phyloP scores from a whole-genome alignment of 2,888 invertebrate genomes.

The Rotaria sp. region DNA sequence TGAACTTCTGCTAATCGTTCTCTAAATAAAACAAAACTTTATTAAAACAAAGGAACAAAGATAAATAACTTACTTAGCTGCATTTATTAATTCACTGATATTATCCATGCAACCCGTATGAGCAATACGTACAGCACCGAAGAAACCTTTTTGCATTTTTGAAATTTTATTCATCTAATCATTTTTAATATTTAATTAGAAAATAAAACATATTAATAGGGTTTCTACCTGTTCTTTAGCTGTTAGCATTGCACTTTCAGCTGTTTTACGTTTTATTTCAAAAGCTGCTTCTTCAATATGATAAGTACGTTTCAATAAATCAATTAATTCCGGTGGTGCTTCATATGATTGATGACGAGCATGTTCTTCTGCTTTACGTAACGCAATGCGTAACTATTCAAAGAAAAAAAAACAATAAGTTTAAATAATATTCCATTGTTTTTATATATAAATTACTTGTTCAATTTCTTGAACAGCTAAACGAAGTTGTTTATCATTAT shows the following conservation, averaged over 20 bases:
- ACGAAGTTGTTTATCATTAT: constrained; percentile 27
- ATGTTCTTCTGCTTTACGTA: constrained; percentile 26
- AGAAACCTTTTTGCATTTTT: constrained; percentile 36
- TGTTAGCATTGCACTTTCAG: constrained; percentile 32
- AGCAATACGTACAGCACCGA: constrained; percentile 38
- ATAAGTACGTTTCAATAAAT: constrained; percentile 34
- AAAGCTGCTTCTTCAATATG: constrained; percentile 5
- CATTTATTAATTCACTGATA: constrained; percentile 30
- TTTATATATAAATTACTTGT: background rate
- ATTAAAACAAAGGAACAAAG: background rate
- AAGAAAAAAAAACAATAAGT: background rate
- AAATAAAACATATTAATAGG: background rate
- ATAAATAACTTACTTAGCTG: constrained; percentile 11
- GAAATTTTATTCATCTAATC: constrained; percentile 36
- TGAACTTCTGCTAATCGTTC: constrained; percentile 6
- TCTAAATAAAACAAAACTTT: background rate
- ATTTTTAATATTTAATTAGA: background rate
- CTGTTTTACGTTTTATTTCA: constrained; percentile 36
- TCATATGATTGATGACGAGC: constrained; percentile 30
- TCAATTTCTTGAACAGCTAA: constrained; percentile 38
- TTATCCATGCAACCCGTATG: constrained; percentile 38
- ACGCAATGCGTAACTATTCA: background rate
- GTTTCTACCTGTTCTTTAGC: constrained; percentile 22
- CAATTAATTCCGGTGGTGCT: constrained; percentile 34
- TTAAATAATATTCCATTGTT: no score